A percentile compares a stretch with the other conserved stretches of the same genome.
Conservation (phyloP, 1,140 invertebrate genomes). For the Cyphomyrmex costatus region DNA sequence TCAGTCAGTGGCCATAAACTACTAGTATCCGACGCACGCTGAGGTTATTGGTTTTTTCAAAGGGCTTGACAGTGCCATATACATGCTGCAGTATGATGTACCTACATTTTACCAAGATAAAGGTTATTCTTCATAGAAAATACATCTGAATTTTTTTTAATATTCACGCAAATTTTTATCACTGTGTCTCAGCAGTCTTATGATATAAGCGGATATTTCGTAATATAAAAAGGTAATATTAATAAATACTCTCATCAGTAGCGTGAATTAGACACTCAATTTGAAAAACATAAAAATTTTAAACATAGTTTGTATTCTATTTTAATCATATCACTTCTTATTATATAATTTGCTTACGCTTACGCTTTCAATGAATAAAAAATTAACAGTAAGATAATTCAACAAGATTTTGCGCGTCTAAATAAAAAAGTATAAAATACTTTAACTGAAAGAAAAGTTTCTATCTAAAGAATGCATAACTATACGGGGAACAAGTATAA, state of each 20-base stretch:
- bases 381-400: not conserved
- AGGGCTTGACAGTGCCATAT: conserved; percentile 63
- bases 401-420: no score
- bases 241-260: not conserved
- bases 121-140: conserved; percentile 41
- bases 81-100: conserved; percentile 16
- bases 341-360: not conserved
- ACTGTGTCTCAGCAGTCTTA: not conserved
- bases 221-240: not conserved
- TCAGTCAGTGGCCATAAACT: conserved; percentile 52
- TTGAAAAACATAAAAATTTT: not conserved
- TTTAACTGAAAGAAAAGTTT: not conserved
- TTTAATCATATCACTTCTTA: not conserved
- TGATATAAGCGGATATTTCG: not conserved
- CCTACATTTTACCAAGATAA: not conserved
- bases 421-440: not conserved
- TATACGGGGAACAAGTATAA: not conserved
- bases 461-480: not conserved
- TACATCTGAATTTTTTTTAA: conserved; percentile 19
- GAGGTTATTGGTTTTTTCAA: conserved; percentile 78
- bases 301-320: not conserved
- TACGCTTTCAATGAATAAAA: not conserved
- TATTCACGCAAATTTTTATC: conserved; percentile 8
- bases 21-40: conserved; percentile 68
- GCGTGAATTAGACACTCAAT: not conserved